Evolutionary conservation across 2,113 vertebrate genomes (phyloP), one percentile per base, ranked within the genome.

Genomic region (Pipra filicauda): DNA sequence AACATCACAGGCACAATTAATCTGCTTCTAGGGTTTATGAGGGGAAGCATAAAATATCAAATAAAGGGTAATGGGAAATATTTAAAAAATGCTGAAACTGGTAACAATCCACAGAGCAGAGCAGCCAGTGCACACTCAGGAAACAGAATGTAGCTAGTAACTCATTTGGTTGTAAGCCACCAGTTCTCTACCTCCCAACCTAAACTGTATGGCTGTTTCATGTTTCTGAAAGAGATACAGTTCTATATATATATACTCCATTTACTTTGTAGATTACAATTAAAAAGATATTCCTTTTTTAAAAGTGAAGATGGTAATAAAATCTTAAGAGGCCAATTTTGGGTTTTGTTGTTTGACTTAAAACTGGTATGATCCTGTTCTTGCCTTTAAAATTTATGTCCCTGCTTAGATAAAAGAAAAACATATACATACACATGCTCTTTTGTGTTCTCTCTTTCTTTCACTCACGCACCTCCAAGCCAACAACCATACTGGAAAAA

Each of bases 41-140:
- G 98, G 97, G 98, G 98, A 98, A 98, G 72, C 98, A 98, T 98
- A 98, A 98, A 98, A 98, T 98, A 98, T 98, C 98, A 98, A 98
- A 98, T 98, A 98, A 98, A 98, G 96, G 98, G 98, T 98, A 98
- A 98, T 97, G 97, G 97, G 97, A 98, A 98, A 93, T 98, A 98
- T 98, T 98, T 98, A 15, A 97, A 94, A 98, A 98, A 98, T 98
- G 97, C 92, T 91, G 90, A 97, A 97, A 93, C 96, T 97, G 95
- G 97, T 94, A 97, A 98, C 91, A 73, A 89, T 97, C 95, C 95
- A 94, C 97, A 92, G 91, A 97, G 88, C 94, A 94, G 89, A 98
- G 96, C 95, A 95, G 97, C 88, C 96, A 94, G 88, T 97, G 93
- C 70, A 91, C 27, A 28, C 77, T 95, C 96, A 97, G 94, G 96